Percentiles rank a stretch among this genome's conserved stretches.
Evolutionary conservation across 2,113 vertebrate species (phyloP).

Genomic region (Trachemys scripta): DNA sequence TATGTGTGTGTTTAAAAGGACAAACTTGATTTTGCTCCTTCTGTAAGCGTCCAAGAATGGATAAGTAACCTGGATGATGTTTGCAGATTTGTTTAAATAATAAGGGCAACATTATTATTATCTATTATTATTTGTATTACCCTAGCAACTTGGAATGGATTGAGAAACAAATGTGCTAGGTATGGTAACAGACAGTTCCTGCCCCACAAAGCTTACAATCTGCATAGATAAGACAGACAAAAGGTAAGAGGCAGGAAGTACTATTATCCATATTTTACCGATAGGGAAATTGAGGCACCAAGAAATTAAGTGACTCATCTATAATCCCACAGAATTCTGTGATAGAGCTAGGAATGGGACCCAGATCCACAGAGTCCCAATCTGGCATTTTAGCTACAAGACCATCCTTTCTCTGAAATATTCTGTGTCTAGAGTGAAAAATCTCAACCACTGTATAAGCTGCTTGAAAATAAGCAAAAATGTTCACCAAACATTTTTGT

Average conservation of each 20-base stretch:
- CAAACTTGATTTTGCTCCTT: slow-evolving; percentile 61
- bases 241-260: too few relatives aligned
- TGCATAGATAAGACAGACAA: too few relatives aligned
- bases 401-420: background rate
- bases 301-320: background rate
- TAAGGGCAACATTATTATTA: too few relatives aligned
- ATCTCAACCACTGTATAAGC: background rate
- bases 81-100: background rate
- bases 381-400: background rate
- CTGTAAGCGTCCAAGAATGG: slow-evolving; percentile 54
- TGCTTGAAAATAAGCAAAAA: background rate
- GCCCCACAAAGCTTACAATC: too few relatives aligned
- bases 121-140: too few relatives aligned
- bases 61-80: slow-evolving; percentile 32
- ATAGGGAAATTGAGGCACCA: too few relatives aligned
- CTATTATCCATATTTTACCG: too few relatives aligned
- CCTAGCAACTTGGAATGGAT: too few relatives aligned
- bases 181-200: too few relatives aligned
- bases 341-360: background rate
- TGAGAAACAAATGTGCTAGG: too few relatives aligned
- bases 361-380: background rate
- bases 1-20: slow-evolving; percentile 65
- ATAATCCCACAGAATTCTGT: background rate
- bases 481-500: background rate
- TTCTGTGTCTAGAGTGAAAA: background rate